Evolutionary conservation across 1,140 invertebrate species (phyloP).

Genomic region (Oscheius sp.): DNA sequence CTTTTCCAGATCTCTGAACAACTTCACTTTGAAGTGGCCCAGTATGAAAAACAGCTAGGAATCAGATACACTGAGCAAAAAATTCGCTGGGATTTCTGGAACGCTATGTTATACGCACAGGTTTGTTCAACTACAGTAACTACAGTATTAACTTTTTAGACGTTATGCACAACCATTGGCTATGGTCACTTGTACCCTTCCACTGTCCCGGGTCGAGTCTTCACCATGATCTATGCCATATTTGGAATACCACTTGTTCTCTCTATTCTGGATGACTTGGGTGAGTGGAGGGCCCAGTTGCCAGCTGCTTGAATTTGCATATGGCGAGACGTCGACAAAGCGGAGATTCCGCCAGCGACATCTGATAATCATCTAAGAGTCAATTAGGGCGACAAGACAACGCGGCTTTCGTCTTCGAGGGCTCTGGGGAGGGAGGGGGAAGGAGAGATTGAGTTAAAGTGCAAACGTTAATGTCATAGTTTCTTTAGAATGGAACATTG

Average conservation of each 20-base stretch:
- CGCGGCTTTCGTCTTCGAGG: too few species aligned
- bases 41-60: conserved; percentile 50
- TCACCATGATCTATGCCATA: conserved; percentile 87
- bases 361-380: background rate
- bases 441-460: too few species aligned
- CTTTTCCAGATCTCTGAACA: conserved; percentile 36
- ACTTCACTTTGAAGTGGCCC: conserved; percentile 22
- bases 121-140: conserved; percentile 37
- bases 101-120: conserved; percentile 55
- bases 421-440: too few species aligned
- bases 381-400: too few species aligned
- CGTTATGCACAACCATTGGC: conserved; percentile 56
- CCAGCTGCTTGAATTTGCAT: conserved; percentile 1
- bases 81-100: conserved; percentile 55
- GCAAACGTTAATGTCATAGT: too few species aligned
- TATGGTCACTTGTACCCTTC: conserved; percentile 66
- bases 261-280: conserved; percentile 50
- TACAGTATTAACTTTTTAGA: conserved; percentile 34
- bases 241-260: conserved; percentile 89
- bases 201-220: conserved; percentile 76
- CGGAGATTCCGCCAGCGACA: background rate
- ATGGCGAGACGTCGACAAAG: background rate
- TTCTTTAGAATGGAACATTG: too few species aligned
- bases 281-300: conserved; percentile 37
- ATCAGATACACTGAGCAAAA: conserved; percentile 52